Base-by-base conservation (phyloP, 1,140 invertebrate genomes). In the Caenorhabditis latens region DNA sequence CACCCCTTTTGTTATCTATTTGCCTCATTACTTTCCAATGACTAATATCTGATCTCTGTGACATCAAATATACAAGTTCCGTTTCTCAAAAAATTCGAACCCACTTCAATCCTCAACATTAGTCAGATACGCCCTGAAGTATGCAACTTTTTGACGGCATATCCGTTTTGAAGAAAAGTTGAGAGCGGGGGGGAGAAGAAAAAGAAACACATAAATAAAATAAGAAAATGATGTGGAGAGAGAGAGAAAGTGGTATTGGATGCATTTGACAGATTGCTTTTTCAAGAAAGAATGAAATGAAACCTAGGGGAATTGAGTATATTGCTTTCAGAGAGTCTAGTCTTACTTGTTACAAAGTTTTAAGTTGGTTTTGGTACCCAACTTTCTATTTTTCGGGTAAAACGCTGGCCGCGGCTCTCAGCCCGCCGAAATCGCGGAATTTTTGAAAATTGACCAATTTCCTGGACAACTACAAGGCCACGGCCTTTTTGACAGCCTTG, bases 201-300 rank as follows among this genome's bases (percentile, higher is more conserved):
- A 50, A 24, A 79, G 71, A 79, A 79, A 48, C 43, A 79, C 71
- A 79, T 79, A 79, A 48, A 79, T 79, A 79, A 79, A 50, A 79
- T 50, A 79, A 79, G 46, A 79, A 24, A 79, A 79, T 79, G 71
- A 53, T 79, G 71, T n/a, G 2, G 21, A 71, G 11, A 21, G 13
- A 21, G 24, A 32, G 4, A 46, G 7, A 71, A 32, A 8, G 57
- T 16, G 14, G 19, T n/a, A 8, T 40, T 43, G 42, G 24, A 24
- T 71, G 65, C 65, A 71, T 71, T 71, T 46, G 65, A 71, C 65
- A 71, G 65, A 71, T 71, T 71, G 65, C n/a, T 71, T 46, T 61
- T 71, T 43, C 42, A 13, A 65, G 57, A 16, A n/a, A 58, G n/a
- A 40, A 40, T 71, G 16, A 46, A 43, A n/a, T n/a, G 19, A 71